Evolutionary conservation across 2,797 vertebrate genomes (phyloP), one percentile per base, ranked within the genome.

Genomic region (Danio kyathit): DNA sequence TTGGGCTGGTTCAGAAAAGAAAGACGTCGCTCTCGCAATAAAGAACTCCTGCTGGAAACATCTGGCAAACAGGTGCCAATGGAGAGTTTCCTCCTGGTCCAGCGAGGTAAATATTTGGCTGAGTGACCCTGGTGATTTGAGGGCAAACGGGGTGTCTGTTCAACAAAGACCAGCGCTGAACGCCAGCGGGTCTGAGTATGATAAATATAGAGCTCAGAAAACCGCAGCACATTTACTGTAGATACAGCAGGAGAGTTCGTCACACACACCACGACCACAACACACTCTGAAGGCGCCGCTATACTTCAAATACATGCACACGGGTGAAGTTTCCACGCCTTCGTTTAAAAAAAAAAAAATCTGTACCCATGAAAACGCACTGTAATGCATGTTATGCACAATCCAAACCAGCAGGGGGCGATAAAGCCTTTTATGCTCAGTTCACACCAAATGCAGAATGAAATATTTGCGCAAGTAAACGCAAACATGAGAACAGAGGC

Each of bases 61-160:
- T 91, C 90, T 92, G 91, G 52, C 67, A 83, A 78, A 82, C 88
- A 91, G 89, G 89, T 85, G 48, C 73, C 77, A 29, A 41, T 88
- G 74, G 84, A 89, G 87, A 21, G 21, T 87, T 76, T 83, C 76
- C 84, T 83, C 41, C 80, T 83, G 89, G 80, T 90, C 49, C 69
- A 89, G 81, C 86, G 87, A 72, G 88, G 90, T 84, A 84, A 88
- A 87, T 75, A 82, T 87, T 90, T 92, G 85, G 84, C 57, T 86
- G 85, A 84, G 88, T 83, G 86, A 86, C 89, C 82, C 87, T 81
- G 75, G 87, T 86, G 89, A 92, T 90, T 91, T 92, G 89, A 74
- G 86, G 83, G 89, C 91, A 91, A 84, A 80, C 60, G 82, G 19
- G 74, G 11, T 59, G 73, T 44, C 80, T 70, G 63, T 52, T 21